Conservation (phyloP, 2,113 vertebrate species). For the Manacus vitellinus region DNA sequence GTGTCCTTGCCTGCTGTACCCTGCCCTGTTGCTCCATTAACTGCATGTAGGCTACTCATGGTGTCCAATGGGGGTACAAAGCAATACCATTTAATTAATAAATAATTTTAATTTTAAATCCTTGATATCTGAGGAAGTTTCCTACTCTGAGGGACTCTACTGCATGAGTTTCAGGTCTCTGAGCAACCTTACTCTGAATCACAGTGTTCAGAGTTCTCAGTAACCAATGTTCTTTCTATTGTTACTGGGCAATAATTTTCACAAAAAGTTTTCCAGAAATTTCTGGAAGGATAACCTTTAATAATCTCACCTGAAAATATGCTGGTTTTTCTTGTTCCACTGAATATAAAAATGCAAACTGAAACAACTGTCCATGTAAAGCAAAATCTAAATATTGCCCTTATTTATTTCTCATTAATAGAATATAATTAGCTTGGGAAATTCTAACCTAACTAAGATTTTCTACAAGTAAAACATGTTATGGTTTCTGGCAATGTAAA, state of each 20-base stretch:
- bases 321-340: not conserved
- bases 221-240: not conserved
- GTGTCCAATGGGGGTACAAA: not conserved
- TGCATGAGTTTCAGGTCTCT: not conserved
- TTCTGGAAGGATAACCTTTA: not conserved
- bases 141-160: not conserved
- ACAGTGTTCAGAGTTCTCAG: not conserved
- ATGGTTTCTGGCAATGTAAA: not conserved
- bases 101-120: not conserved
- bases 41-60: not conserved
- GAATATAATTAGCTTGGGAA: not conserved
- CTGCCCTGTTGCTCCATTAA: not conserved
- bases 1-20: accelerated
- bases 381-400: not conserved
- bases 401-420: not conserved
- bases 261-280: not conserved
- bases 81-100: not conserved
- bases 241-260: not conserved
- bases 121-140: not conserved
- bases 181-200: not conserved
- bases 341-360: not conserved
- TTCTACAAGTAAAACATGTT: not conserved
- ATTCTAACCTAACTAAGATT: not conserved
- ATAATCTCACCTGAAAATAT: not conserved
- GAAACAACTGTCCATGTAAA: not conserved